Evolutionary conservation across 2,888 invertebrate genomes (phyloP), one percentile per base, ranked within the genome.

Genomic region (Embidobia sp.): DNA sequence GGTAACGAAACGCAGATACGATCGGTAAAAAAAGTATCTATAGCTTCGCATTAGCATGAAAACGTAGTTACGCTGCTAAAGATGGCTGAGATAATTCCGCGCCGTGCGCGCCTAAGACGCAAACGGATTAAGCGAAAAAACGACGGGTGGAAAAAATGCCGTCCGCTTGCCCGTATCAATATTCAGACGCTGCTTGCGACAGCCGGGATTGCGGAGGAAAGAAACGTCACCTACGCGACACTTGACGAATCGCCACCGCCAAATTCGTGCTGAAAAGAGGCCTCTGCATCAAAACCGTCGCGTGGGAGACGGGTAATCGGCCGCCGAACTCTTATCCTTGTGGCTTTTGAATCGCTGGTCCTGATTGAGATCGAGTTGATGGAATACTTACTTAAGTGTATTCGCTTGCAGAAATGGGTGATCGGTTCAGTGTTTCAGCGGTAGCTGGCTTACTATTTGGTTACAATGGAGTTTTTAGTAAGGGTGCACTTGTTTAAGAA

Each of bases 11-110:
- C 33, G 42, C 57, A 26, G 69, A 69, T 69, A 49, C 42, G 16
- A 69, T 59, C 59, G 51, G 16, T 26, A 63, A 53, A 51, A n/a
- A 63, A 72, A 55, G 44, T 55, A 55, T 53, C 63, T 63, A 48
- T 72, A 53, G 72, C 37, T 10, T 64, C 49, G 57, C 49, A 64
- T 73, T 73, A 57, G 63, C 64, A 64, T 73, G 73, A 57, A 73
- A 64, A 44, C 35, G 64, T 63, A 64, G 63, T 55, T 63, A 63
- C 46, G 57, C 55, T 46, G 15, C 6, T 49, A 22, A 55, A 73
- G 73, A 73, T 64, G 48, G 55, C 15, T 35, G 49, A 37, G 57
- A 73, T 73, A 53, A 61, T 70, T 19, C 35, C 19, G 37, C 15
- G 26, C 19, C 10, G 49, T 27, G 22, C 11, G 42, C 22, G 22